Conservation (phyloP, 2,888 invertebrate genomes). For the Minunthozetes semirufus region DNA sequence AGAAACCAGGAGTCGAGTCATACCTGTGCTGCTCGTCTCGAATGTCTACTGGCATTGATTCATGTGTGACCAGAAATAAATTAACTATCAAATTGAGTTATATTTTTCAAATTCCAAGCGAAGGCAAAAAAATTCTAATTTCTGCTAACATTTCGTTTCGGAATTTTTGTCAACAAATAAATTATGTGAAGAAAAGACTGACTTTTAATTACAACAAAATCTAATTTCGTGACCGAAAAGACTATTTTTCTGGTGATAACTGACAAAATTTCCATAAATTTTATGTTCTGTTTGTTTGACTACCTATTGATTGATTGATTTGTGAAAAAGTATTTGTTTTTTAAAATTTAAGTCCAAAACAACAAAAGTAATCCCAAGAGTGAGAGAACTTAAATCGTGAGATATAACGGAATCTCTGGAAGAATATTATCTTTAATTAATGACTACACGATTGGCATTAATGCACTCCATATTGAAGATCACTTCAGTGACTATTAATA, state of each 20-base stretch:
- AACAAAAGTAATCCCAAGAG: not conserved
- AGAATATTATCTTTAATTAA: not conserved
- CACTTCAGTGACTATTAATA: not conserved
- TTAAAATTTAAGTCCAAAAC: not conserved
- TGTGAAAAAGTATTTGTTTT: not conserved
- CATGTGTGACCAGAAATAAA: conserved; percentile 8
- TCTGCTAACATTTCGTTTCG: not conserved
- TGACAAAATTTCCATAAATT: not conserved
- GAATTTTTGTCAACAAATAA: not conserved
- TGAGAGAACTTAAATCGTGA: not conserved
- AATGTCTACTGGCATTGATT: not conserved
- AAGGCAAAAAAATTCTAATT: not conserved
- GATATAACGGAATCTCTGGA: too few species aligned
- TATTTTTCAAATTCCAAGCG: not conserved
- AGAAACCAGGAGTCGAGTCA: not conserved
- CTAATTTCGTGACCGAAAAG: not conserved
- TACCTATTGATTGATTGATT: not conserved
- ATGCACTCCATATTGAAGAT: too few species aligned
- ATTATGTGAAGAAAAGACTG: conserved; percentile 4
- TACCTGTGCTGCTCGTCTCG: not conserved
- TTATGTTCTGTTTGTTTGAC: not conserved
- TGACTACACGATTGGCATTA: not conserved
- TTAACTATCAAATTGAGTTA: not conserved
- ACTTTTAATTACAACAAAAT: not conserved
- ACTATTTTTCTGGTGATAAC: not conserved